Base-by-base conservation (phyloP, 2,113 vertebrate genomes). In the Limanda limanda region DNA sequence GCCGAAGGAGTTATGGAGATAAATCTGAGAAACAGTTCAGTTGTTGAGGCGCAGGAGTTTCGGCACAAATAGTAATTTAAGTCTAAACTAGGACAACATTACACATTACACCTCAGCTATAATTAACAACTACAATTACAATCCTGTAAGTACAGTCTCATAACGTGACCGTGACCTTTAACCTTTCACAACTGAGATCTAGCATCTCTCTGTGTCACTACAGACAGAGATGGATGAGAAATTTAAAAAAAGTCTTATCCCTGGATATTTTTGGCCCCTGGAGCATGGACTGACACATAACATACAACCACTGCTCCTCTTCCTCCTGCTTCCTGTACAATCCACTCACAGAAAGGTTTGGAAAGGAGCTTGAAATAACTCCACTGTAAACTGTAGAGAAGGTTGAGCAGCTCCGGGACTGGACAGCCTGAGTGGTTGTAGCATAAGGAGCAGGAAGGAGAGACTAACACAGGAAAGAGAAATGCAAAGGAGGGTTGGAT, bases 381-480 rank as follows among this genome's bases (percentile, higher is more conserved):
- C 21, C 13, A n/a, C 24, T n/a, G 25, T 35, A 45, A 64, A 57
- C 23, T 20, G 31, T 3, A 3, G 27, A 31, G 64, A 68, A 24
- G 21, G 54, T 24, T 56, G 21, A 24, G 59, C 31, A 14, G 59
- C 25, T 54, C 10, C 40, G 68, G 31, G 6, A 8, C 12, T 65
- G 4, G 7, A 54, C 25, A 61, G 27, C 31, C n/a, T 63, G 23
- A 17, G n/a, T 54, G 27, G 20, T 54, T 31, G 62, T 18, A 27
- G 25, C 11, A 2, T 1, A 54, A 25, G 15, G 24, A 57, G 62
- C 63, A 57, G 17, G 13, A 23, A 25, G 73, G 27, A 12, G 73
- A 56, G 56, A 58, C 66, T 65, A 69, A 51, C 37, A 75, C 31
- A 75, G 71, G 57, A 86, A 47, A 56, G 24, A 68, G 61, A 68